These are phyloP conservation scores for Agrilus biguttatus DNA, from an alignment of 2,888 invertebrate genomes.

Conservation along the genomic window DNA sequence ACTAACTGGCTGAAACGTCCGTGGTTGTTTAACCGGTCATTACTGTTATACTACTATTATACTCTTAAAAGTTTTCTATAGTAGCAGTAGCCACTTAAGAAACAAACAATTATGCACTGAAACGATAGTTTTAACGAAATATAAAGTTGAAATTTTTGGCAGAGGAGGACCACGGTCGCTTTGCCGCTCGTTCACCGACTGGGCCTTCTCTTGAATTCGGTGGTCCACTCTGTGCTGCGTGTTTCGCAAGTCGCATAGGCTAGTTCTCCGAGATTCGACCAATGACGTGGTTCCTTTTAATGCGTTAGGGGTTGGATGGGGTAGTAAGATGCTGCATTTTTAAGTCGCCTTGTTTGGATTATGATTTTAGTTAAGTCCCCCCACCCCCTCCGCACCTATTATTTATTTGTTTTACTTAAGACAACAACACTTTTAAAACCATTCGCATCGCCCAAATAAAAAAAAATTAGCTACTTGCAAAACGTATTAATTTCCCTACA, in stretches of 20 bases:
- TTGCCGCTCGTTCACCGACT: conserved; percentile 23
- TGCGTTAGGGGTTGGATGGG: conserved; percentile 26
- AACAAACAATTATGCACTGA: not conserved
- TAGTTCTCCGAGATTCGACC: conserved; percentile 23
- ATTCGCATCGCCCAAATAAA: no score
- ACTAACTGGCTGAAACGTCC: no score
- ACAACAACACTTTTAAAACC: no score
- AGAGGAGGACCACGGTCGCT: conserved; percentile 2
- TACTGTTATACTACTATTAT: not conserved
- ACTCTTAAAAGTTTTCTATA: not conserved
- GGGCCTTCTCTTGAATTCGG: conserved; percentile 22
- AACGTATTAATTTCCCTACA: no score
- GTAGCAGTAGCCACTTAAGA: not conserved
- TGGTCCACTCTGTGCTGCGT: conserved; percentile 22
- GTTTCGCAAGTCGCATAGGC: conserved; percentile 28
- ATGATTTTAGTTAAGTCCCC: conserved; percentile 6
- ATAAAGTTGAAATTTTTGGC: not conserved
- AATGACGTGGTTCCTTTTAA: conserved; percentile 27
- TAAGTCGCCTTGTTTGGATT: conserved; percentile 17
- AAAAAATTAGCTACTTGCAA: no score
- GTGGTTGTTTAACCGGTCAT: no score
- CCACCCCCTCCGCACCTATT: no score
- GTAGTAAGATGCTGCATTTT: conserved; percentile 30
- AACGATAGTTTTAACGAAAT: not conserved
- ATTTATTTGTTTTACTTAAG: no score